phyloP scores from a whole-genome alignment of 2,888 invertebrate species.

The Polylopha cassiicola region DNA sequence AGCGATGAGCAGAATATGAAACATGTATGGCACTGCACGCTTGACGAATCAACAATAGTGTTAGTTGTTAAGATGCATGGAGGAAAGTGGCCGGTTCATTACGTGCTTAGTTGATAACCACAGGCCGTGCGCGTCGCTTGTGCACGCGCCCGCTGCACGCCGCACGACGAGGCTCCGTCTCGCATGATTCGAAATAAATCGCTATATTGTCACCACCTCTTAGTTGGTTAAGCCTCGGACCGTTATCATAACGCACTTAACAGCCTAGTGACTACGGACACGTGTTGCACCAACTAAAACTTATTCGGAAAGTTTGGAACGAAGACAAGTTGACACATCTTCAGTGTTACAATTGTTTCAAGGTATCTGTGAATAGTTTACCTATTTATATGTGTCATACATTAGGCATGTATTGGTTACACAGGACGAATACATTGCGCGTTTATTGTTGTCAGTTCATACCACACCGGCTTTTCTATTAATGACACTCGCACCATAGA shows the following conservation, averaged over 20 bases:
- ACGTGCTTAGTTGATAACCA: slow-evolving; percentile 71
- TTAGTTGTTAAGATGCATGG: slow-evolving; percentile 33
- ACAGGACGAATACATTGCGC: slow-evolving; percentile 38
- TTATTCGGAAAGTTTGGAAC: slow-evolving; percentile 1
- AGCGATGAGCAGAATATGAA: too few species aligned
- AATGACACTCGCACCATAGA: too few species aligned
- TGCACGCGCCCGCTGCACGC: slow-evolving; percentile 31
- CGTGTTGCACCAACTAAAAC: slow-evolving; percentile 24
- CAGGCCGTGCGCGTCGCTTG: slow-evolving; percentile 56
- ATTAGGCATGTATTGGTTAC: slow-evolving; percentile 47
- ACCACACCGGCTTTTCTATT: too few species aligned
- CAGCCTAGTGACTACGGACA: slow-evolving; percentile 27
- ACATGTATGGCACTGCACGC: slow-evolving; percentile 23
- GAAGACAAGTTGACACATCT: slow-evolving; percentile 31
- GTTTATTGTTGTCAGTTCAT: slow-evolving; percentile 28
- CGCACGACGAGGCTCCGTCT: slow-evolving; percentile 32
- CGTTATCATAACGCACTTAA: slow-evolving; percentile 35
- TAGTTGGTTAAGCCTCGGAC: too few species aligned
- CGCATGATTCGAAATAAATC: slow-evolving; percentile 11
- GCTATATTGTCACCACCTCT: slow-evolving; percentile 7
- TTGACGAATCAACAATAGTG: slow-evolving; percentile 44
- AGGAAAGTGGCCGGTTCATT: slow-evolving; percentile 50
- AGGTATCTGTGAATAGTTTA: slow-evolving; percentile 51
- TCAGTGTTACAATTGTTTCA: slow-evolving; percentile 51
- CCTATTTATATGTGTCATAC: slow-evolving; percentile 41